Evolutionary conservation across 2,797 vertebrate genomes (phyloP), one percentile per base, ranked within the genome.

Genomic region (Phoxinus dragarum): DNA sequence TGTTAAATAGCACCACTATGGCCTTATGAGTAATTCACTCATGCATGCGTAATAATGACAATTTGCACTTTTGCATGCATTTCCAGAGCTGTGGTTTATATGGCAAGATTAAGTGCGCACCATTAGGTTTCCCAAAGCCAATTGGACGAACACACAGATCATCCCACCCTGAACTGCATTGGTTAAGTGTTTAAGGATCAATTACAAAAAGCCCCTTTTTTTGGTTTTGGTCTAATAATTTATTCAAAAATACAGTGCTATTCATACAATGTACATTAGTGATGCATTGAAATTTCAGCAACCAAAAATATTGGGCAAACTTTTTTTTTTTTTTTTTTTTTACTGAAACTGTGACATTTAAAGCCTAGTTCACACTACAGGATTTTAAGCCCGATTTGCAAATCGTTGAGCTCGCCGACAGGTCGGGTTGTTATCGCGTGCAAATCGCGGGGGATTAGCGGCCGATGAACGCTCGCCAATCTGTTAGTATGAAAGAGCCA

Each of bases 1-100:
- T 80, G 75, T 73, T 85, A 85, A 85, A 85, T 74, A 80, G 68
- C 68, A 40, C 42, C 23, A 72, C 68, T 38, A 49, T 80, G 74
- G 80, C 42, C 68, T 85, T 52, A 47, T 36, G 36, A 73, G 77
- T 74, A 72, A 85, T 66, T 74, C 42, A 80, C 56, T 80, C 44
- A 66, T 85, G 77, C 42, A 74, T 80, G 84, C n/a, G 23, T 16
- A 80, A 52, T 72, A 73, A 85, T 85, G 75, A 59, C 64, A 78
- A 84, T 80, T 80, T 73, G 23, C 27, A 69, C 49, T 78, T 84
- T 79, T 80, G 42, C 78, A 68, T 78, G n/a, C 75, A 44, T 47
- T 71, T 56, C 71, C 31, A 71, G 36, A 17, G 19, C 47, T 42
- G 59, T 49, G 19, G 49, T 56, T 54, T 59, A 68, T 17, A 40